Evolutionary conservation across 2,888 invertebrate species (phyloP), one percentile per base, ranked within the genome.

Genomic region (Eurytoma californica): DNA sequence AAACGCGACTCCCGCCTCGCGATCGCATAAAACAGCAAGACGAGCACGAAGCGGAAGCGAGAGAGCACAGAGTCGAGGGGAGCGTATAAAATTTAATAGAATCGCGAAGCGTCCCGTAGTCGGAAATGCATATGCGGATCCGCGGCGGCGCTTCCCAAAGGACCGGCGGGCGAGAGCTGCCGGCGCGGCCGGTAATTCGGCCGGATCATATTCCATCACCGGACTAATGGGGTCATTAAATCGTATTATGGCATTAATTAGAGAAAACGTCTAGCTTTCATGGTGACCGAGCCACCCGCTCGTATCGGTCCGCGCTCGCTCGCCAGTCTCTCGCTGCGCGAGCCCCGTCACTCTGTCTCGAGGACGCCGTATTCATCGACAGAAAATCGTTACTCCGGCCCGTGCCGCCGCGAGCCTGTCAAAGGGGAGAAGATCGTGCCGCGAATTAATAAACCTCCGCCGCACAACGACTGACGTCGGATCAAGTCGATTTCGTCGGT

Each of bases 341-440:
- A 49, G n/a, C 28, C 39, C 49, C 60, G 60, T 55, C 61, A 53
- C 3, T 39, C 57, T 68, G 79, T 67, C 75, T 74, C 3, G 66
- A 70, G 75, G 66, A 70, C 70, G 30, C 16, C 18, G 67, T 73
- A 77, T 79, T 82, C 65, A 74, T 80, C 76, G 77, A 82, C 82
- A 78, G 81, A 81, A 83, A 83, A 82, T 82, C 80, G 74, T 83
- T 82, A 83, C 65, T 69, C 58, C 24, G 7, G 39, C 7, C 57
- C 66, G 57, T 55, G 55, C 61, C 68, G 18, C 18, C 24, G 16
- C 18, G 39, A 39, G 39, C 39, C 39, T 1, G 9, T 9, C 39
- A 30, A 24, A 18, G 63, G 63, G 47, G 57, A 28, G 24, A 51
- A 70, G 70, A 69, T 74, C 69, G 65, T 5, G 13, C 20, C 20